These are phyloP conservation scores for Scomber scombrus DNA, from an alignment of 2,113 vertebrate species.

Conservation along the genomic window DNA sequence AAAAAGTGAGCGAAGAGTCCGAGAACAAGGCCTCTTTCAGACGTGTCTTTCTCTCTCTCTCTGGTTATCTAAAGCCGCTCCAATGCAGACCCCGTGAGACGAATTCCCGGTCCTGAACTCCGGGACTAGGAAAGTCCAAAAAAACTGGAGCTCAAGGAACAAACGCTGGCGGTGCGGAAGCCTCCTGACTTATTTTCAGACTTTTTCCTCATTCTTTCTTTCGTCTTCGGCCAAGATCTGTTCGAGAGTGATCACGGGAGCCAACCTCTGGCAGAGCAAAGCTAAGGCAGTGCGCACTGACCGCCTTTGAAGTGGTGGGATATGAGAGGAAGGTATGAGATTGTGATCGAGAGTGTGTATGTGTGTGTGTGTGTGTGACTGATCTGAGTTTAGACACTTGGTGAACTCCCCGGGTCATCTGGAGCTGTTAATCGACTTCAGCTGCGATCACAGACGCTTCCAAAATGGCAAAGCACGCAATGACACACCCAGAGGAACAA, in stretches of 20 bases:
- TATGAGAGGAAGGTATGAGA: slow-evolving; percentile 43
- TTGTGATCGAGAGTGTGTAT: slow-evolving; percentile 17
- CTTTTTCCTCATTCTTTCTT: slow-evolving; percentile 15
- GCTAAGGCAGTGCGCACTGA: neutral
- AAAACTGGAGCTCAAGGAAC: slow-evolving; percentile 36
- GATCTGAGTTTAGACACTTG: slow-evolving; percentile 54
- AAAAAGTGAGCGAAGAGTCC: slow-evolving; percentile 27
- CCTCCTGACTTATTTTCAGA: neutral
- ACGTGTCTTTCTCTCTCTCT: slow-evolving; percentile 10
- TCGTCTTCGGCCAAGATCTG: slow-evolving; percentile 40
- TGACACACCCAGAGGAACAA: slow-evolving; percentile 68
- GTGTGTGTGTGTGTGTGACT: slow-evolving; percentile 14
- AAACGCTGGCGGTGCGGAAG: slow-evolving; percentile 15
- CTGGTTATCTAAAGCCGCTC: slow-evolving; percentile 59
- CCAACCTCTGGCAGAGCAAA: slow-evolving; percentile 39
- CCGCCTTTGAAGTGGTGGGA: slow-evolving; percentile 60
- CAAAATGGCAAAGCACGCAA: slow-evolving; percentile 45
- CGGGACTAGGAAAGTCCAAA: slow-evolving; percentile 13
- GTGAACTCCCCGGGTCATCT: slow-evolving; percentile 59
- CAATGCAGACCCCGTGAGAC: slow-evolving; percentile 42
- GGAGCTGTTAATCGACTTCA: slow-evolving; percentile 66
- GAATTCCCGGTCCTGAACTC: slow-evolving; percentile 17
- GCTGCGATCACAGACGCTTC: slow-evolving; percentile 60
- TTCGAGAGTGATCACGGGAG: slow-evolving; percentile 39
- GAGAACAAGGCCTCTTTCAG: slow-evolving; percentile 71